Evolutionary conservation across 2,113 vertebrate genomes (phyloP), one percentile per base, ranked within the genome.

Genomic region (Entosphenus tridentatus): DNA sequence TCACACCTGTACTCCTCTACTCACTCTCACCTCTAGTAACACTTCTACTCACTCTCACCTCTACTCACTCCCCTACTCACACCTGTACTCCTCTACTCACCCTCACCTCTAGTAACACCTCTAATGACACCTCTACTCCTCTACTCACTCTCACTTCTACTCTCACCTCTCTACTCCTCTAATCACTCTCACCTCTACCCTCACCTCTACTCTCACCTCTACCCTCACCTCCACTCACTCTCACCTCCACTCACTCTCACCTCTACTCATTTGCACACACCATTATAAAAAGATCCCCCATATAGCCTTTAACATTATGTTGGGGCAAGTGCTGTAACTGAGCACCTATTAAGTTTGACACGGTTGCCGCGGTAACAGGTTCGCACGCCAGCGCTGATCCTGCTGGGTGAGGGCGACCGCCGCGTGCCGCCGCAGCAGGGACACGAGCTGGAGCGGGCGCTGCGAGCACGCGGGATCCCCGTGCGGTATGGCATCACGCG

Each of bases 341-440:
- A 39, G 39, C 39, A 39, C 39, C 39, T 39, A 39, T 39, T 39
- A 39, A 39, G 21, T 39, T 39, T 39, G 39, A 39, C 39, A 39
- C 39, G 39, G 39, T 39, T 39, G 39, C 39, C 39, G 39, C 1
- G 39, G 39, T 39, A 39, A 39, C 39, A 96, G 93, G 89, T 97
- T 11, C 83, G 81, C 68, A 82, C 85, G 0, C 88, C 93, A 0
- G 83, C 96, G 39, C 75, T 97, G 69, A 78, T 97, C 58, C 79
- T 84, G 73, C 73, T 97, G 71, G 91, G 89, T 56, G 87, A 91
- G 69, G 84, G 91, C 0, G 90, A 96, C 77, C 82, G 75, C 69
- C 86, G 90, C 3, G 91, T 92, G 5, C 91, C 87, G 10, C 84
- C 78, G 71, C 86, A 83, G 70, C 93, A 97, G 77, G 88, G 93